These are phyloP conservation scores for Pseudopipra pipra DNA, from an alignment of 2,113 vertebrate genomes.

Conservation along the genomic window DNA sequence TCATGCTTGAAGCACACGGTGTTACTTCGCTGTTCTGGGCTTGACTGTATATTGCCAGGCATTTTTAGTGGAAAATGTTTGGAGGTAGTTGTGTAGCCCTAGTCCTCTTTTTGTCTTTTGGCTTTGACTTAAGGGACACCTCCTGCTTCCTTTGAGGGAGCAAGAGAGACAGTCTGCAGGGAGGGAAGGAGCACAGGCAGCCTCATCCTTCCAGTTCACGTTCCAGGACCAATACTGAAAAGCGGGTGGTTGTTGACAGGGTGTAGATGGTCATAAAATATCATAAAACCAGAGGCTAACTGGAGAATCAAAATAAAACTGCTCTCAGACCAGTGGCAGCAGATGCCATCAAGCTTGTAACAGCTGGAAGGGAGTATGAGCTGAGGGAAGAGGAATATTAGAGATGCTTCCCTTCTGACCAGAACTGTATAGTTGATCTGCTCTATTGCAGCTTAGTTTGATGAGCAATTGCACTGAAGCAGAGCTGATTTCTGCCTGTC, in stretches of 20 bases:
- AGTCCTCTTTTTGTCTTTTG: background rate
- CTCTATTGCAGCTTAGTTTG: background rate
- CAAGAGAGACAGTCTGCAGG: background rate
- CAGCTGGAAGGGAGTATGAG: background rate
- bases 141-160: background rate
- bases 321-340: background rate
- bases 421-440: background rate
- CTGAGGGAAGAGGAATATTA: background rate
- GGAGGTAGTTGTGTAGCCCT: background rate
- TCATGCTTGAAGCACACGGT: background rate
- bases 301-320: background rate
- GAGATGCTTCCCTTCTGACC: background rate
- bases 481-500: background rate
- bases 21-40: background rate
- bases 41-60: background rate
- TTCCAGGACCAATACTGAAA: background rate
- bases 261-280: background rate
- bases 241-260: accelerated
- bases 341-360: background rate
- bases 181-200: background rate
- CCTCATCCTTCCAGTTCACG: background rate
- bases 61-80: conserved; percentile 23
- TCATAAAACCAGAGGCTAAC: background rate
- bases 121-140: background rate
- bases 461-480: background rate